phyloP scores from a whole-genome alignment of 2,113 vertebrate genomes.

The Sander lucioperca region DNA sequence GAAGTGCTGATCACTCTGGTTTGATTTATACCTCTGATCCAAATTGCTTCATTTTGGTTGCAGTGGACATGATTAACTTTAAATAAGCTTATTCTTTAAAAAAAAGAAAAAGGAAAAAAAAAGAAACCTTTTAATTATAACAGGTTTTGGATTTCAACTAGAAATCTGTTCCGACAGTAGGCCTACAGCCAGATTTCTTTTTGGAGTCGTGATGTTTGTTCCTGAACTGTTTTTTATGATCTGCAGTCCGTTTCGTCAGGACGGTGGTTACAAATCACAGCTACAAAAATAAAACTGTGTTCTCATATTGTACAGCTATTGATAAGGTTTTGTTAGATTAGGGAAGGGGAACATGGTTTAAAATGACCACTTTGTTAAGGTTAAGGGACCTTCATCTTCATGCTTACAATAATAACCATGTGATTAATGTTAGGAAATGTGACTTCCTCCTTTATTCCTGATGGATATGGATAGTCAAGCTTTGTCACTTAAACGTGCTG shows the following conservation, averaged over 20 bases:
- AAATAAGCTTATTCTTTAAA: neutral
- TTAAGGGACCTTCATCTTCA: no score
- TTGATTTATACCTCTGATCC: neutral
- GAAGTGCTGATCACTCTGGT: neutral
- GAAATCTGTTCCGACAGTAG: neutral
- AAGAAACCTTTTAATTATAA: neutral
- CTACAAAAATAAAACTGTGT: neutral
- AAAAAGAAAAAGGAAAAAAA: no score
- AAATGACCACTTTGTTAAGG: neutral
- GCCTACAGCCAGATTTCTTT: neutral
- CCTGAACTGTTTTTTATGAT: neutral
- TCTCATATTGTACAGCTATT: neutral
- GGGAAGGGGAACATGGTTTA: neutral
- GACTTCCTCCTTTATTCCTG: neutral
- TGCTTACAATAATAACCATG: neutral
- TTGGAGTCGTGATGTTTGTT: neutral
- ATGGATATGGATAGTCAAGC: neutral
- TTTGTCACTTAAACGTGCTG: no score
- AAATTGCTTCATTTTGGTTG: neutral
- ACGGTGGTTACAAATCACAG: neutral
- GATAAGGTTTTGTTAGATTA: neutral
- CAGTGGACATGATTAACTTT: neutral
- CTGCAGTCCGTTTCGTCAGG: neutral
- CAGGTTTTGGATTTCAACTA: neutral
- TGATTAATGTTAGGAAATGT: neutral